Evolutionary conservation across 2,113 vertebrate genomes (phyloP), one percentile per base, ranked within the genome.

Genomic region (Oncorhynchus gorbuscha): DNA sequence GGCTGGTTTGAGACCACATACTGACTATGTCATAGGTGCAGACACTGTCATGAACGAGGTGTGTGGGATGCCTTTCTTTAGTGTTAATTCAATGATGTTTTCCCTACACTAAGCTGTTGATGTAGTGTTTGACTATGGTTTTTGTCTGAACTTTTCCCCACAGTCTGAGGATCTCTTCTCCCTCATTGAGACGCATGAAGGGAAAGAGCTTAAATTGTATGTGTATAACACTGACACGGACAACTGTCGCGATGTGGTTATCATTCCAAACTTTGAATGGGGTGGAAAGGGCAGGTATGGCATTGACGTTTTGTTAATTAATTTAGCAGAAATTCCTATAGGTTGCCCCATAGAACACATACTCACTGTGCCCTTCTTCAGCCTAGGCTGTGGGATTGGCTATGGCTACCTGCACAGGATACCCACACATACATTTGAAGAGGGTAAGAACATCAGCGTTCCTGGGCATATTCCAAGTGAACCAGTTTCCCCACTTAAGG

Each of bases 371-470:
- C 55, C 72, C 75, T 82, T 84, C 86, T 82, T 84, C 89, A 99
- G 98, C 92, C 89, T 99, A 83, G 98, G 98, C 14, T 99, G 98
- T 89, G 96, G 95, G 76, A 98, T 99, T 83, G 98, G 97, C 16
- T 99, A 97, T 49, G 98, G 98, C 65, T 99, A 99, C 91, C 94
- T 99, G 86, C 98, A 99, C 87, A 95, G 98, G 93, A 98, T 99
- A 94, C 98, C 98, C 69, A 97, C 94, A 2, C 92, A 93, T 9
- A 95, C 94, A 0, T 95, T 95, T 85, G 91, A 93, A 90, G 95
- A 97, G 75, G 95, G 94, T 81, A 97, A 95, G 91, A 96, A 95
- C 76, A 94, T 95, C 77, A 92, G 92, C 88, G 92, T 97, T 78
- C 93, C 96, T 0, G 90, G 93, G 74, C 94, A 94, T 62, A 81